Conservation (phyloP, 2,797 vertebrate genomes). For the Acrossocheilus fasciatus region DNA sequence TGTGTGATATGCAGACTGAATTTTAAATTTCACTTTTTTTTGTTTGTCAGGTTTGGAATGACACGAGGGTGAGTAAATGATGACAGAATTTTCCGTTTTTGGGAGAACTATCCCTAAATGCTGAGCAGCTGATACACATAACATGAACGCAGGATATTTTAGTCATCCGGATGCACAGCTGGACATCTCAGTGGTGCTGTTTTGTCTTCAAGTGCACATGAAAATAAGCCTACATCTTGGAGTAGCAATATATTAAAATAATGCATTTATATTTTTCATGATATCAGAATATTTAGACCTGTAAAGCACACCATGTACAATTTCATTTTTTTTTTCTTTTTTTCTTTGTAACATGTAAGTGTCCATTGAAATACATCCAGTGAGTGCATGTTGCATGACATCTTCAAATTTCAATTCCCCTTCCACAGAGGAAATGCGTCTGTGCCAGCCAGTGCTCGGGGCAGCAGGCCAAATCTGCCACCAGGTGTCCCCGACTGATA, state of each 20-base stretch:
- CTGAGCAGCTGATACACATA: slow-evolving; percentile 42
- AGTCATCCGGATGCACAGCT: slow-evolving; percentile 72
- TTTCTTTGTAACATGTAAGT: slow-evolving; percentile 73
- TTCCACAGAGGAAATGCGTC: slow-evolving; percentile 63
- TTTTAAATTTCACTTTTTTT: background rate
- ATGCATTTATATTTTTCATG: slow-evolving; percentile 68
- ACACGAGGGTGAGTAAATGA: background rate
- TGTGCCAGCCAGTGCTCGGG: slow-evolving; percentile 61
- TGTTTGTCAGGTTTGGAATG: background rate
- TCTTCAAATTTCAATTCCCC: slow-evolving; percentile 60
- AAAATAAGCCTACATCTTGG: slow-evolving; percentile 77
- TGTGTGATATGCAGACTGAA: background rate
- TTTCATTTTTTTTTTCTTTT: slow-evolving; percentile 68
- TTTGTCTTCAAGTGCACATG: slow-evolving; percentile 79
- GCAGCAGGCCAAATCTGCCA: slow-evolving; percentile 76
- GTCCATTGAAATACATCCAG: slow-evolving; percentile 73
- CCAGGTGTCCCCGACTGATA: slow-evolving; percentile 81
- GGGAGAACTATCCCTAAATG: slow-evolving; percentile 44
- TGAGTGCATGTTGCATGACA: slow-evolving; percentile 63
- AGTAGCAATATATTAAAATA: slow-evolving; percentile 84
- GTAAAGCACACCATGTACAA: slow-evolving; percentile 78
- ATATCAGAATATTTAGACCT: slow-evolving; percentile 78
- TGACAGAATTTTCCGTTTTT: background rate
- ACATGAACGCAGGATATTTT: slow-evolving; percentile 38
- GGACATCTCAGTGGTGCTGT: slow-evolving; percentile 73